Base-by-base conservation (phyloP, 2,888 invertebrate species). In the Ornithoptera priamus region DNA sequence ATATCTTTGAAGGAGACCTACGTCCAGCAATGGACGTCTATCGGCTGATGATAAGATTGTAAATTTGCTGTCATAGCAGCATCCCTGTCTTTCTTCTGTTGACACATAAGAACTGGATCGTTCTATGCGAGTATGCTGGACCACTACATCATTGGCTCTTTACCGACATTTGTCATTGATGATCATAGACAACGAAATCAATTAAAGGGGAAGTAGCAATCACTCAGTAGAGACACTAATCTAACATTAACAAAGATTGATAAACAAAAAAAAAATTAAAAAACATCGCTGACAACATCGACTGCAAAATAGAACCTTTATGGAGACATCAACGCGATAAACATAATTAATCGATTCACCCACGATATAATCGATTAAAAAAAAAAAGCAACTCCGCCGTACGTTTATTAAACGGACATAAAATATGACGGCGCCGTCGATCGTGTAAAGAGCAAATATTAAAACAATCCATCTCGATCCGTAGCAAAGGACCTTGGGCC, bases 321-420 rank as follows among this genome's bases (percentile, higher is more conserved):
- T 63, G 63, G 68, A 68, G 36, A 68, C 63, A 68, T 68, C 63
- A 50, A 59, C 10, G 17, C 61, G 61, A 62, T 62, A 58, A 68
- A 68, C 63, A 60, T 42, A 69, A 65, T 60, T 60, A 69, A 69
- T 69, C 60, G 60, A 53, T 69, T 69, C 64, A 61, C 59, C 63
- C 59, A 50, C 53, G 42, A 60, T 60, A 65, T 60, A 65, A 69
- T 69, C 68, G 64, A 69, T 69, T 60, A 60, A 65, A 59, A 68
- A 63, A 8, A 39, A 60, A 60, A 46, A 42, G 36, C 5, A 30
- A 30, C 30, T 30, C 30, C 4, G 30, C 30, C 66, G 46, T 66
- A 70, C 62, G 62, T 70, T 66, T 58, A 70, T 66, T 70, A 62
- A 66, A 36, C 62, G 24, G 58, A 65, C 66, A 24, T 70, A 70